These are phyloP conservation scores for Drosophila diplacantha DNA, from an alignment of 2,888 invertebrate genomes.

Conservation along the genomic window DNA sequence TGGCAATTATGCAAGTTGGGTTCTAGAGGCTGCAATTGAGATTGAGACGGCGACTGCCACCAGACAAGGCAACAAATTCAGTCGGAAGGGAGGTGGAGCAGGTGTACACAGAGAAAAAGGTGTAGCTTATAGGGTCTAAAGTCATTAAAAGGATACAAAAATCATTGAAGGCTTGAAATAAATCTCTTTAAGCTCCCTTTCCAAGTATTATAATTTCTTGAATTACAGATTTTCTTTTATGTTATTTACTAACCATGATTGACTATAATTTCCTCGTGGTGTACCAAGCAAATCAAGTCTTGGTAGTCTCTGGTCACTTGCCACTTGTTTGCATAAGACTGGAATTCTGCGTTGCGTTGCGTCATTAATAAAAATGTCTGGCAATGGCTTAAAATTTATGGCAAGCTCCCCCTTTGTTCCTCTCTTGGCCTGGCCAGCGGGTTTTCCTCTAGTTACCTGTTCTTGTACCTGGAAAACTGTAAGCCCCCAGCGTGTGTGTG, in stretches of 20 bases:
- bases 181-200: background rate
- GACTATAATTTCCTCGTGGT: background rate
- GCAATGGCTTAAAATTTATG: constrained; percentile 68
- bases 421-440: constrained; percentile 47
- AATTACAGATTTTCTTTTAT: accelerated
- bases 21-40: constrained; percentile 34
- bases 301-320: constrained; percentile 33
- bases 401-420: constrained; percentile 49
- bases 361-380: constrained; percentile 73
- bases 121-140: background rate
- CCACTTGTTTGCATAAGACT: constrained; percentile 58
- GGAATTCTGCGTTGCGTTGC: constrained; percentile 47
- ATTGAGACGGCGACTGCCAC: constrained; percentile 39
- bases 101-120: background rate
- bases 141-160: background rate
- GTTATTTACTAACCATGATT: no score
- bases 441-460: constrained; percentile 40
- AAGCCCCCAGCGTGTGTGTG: constrained; percentile 22
- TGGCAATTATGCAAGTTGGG: constrained; percentile 43
- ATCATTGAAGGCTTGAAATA: background rate
- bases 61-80: constrained; percentile 38
- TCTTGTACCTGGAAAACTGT: constrained; percentile 13
- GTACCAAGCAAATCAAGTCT: constrained; percentile 33
- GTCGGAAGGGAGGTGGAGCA: constrained; percentile 2
- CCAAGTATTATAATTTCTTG: background rate